phyloP scores from a whole-genome alignment of 2,888 invertebrate species.

The Omphaloscelis lunosa region DNA sequence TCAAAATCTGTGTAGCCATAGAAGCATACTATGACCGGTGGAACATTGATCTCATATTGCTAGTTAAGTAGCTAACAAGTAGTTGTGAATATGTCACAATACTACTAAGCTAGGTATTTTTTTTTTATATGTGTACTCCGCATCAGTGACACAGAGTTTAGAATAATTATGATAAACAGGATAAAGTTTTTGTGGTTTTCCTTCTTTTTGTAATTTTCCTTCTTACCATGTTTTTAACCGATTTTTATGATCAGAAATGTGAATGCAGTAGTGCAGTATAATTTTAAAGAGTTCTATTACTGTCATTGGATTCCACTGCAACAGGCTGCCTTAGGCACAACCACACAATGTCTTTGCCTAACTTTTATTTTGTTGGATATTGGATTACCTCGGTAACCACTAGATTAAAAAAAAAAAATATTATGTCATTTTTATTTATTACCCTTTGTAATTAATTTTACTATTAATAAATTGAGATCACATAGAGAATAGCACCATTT shows the following conservation, averaged over 20 bases:
- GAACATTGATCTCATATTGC: neutral
- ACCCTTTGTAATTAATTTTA: neutral
- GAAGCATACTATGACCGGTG: neutral
- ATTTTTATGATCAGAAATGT: neutral
- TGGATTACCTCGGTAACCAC: neutral
- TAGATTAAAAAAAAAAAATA: too few relatives aligned
- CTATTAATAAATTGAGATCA: neutral
- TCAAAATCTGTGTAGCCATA: neutral
- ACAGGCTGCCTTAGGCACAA: neutral
- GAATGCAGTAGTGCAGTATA: neutral
- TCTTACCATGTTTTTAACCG: neutral
- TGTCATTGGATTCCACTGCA: neutral
- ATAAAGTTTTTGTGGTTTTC: constrained; percentile 12
- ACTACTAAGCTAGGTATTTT: neutral
- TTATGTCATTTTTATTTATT: too few relatives aligned
- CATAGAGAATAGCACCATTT: neutral
- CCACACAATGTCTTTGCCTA: too few relatives aligned
- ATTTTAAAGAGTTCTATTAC: neutral
- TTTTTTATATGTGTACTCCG: neutral
- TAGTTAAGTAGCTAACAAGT: neutral
- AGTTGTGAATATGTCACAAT: neutral
- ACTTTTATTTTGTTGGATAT: neutral
- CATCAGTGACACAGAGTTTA: constrained; percentile 2
- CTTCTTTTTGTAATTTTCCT: constrained; percentile 1
- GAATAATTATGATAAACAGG: constrained; percentile 11